A percentile compares a stretch with the other conserved stretches of the same genome.
These are phyloP conservation scores for Siniperca undulata DNA, from an alignment of 2,797 vertebrate genomes.

Conservation along the genomic window DNA sequence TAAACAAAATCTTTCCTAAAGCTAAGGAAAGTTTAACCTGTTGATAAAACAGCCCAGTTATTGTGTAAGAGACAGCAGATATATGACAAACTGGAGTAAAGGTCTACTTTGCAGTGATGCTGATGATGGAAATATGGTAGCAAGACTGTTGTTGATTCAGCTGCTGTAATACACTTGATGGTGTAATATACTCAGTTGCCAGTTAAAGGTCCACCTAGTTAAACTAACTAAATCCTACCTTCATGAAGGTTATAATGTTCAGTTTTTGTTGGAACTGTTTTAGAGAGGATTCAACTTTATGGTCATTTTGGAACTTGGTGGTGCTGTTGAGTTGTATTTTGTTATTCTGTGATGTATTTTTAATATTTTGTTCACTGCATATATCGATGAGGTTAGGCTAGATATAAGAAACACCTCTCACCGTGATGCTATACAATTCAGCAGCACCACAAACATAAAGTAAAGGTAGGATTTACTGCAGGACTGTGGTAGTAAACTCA, in stretches of 20 bases:
- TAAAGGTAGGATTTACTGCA: not conserved
- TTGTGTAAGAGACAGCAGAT: slow-evolving; percentile 47
- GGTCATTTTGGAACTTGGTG: not conserved
- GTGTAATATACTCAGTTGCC: not conserved
- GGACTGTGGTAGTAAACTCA: not conserved
- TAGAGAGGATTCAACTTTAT: no score
- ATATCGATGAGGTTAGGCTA: not conserved
- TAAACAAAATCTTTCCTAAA: slow-evolving; percentile 9
- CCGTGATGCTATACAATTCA: no score
- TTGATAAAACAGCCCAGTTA: slow-evolving; percentile 22
- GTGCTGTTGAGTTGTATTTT: not conserved
- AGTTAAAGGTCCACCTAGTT: not conserved
- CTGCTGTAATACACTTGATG: slow-evolving; percentile 8
- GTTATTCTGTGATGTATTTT: not conserved
- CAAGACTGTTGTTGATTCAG: slow-evolving; percentile 20
- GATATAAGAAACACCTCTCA: not conserved
- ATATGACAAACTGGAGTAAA: slow-evolving; percentile 37
- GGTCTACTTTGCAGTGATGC: slow-evolving; percentile 49
- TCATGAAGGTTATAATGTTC: not conserved
- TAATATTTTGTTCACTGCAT: not conserved
- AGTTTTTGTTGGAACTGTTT: no score
- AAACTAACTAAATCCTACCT: not conserved
- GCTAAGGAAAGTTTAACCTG: slow-evolving; percentile 38
- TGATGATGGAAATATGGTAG: slow-evolving; percentile 47
- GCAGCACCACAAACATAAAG: not conserved